These are phyloP conservation scores for Dicyrtoma fusca DNA, from an alignment of 2,888 invertebrate genomes.

Conservation along the genomic window DNA sequence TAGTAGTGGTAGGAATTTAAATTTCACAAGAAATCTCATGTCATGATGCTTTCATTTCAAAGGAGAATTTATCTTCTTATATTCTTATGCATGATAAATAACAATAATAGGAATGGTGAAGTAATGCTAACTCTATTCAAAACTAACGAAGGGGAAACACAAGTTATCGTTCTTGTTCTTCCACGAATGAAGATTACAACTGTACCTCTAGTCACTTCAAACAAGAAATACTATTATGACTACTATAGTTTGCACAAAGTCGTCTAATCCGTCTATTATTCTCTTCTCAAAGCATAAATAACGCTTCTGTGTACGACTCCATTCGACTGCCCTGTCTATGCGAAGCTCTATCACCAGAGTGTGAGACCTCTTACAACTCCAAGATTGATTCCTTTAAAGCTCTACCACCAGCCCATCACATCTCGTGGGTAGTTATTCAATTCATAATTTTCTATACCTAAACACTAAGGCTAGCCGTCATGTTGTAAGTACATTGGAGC, in stretches of 20 bases:
- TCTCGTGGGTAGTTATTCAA: too few relatives aligned
- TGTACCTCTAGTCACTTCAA: conserved; percentile 11
- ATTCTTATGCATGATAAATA: conserved; percentile 36
- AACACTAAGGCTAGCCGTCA: too few relatives aligned
- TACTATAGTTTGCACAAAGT: conserved; percentile 9
- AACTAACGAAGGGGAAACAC: conserved; percentile 37
- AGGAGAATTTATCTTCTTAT: conserved; percentile 33
- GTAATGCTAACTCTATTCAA: conserved; percentile 38
- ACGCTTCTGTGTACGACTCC: not conserved
- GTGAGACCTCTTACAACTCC: too few relatives aligned
- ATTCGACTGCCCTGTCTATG: too few relatives aligned
- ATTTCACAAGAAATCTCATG: conserved; percentile 31
- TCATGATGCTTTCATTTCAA: conserved; percentile 25
- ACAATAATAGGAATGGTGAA: conserved; percentile 37
- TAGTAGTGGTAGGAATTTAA: conserved; percentile 21
- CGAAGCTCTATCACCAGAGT: too few relatives aligned
- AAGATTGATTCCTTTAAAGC: too few relatives aligned
- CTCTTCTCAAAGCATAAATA: conserved; percentile 21
- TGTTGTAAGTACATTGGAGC: too few relatives aligned
- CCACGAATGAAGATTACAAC: conserved; percentile 34
- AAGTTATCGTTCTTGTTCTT: conserved; percentile 36
- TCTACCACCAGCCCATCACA: too few relatives aligned
- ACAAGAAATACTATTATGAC: not conserved
- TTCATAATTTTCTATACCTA: too few relatives aligned
- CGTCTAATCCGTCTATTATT: conserved; percentile 29